Conservation (phyloP, 2,888 invertebrate genomes). For the Peribatodes rhomboidaria region DNA sequence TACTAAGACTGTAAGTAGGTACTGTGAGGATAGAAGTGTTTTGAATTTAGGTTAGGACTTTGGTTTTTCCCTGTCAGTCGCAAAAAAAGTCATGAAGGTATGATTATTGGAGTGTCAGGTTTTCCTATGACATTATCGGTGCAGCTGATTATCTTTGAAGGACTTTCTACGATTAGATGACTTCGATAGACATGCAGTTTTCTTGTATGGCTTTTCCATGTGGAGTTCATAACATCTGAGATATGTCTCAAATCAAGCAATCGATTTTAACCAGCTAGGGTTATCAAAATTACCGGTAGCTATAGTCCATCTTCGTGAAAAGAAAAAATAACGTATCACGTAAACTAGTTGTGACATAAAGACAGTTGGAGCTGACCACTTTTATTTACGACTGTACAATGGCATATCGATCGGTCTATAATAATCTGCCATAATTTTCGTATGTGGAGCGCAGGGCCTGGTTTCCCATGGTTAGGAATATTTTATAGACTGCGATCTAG, state of each 20-base stretch:
- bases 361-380: not conserved
- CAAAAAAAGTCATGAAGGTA: not conserved
- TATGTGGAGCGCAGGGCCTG: slow-evolving; percentile 35
- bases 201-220: no score
- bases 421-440: slow-evolving; percentile 36
- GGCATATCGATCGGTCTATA: slow-evolving; percentile 28
- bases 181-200: no score
- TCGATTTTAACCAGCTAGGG: no score
- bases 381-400: slow-evolving; percentile 13
- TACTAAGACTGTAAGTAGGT: not conserved
- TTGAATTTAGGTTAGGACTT: not conserved
- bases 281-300: no score
- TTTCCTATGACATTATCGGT: no score
- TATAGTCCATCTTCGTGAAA: no score
- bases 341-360: not conserved
- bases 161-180: no score
- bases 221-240: no score
- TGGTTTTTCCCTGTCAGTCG: not conserved
- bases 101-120: no score
- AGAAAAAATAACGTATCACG: no score
- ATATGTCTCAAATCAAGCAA: no score
- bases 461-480: slow-evolving; percentile 40
- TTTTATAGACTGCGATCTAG: slow-evolving; percentile 41
- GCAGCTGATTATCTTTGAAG: no score
- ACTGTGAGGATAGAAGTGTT: not conserved